These are phyloP conservation scores for Bucco capensis DNA, from an alignment of 2,113 vertebrate genomes.

Conservation along the genomic window DNA sequence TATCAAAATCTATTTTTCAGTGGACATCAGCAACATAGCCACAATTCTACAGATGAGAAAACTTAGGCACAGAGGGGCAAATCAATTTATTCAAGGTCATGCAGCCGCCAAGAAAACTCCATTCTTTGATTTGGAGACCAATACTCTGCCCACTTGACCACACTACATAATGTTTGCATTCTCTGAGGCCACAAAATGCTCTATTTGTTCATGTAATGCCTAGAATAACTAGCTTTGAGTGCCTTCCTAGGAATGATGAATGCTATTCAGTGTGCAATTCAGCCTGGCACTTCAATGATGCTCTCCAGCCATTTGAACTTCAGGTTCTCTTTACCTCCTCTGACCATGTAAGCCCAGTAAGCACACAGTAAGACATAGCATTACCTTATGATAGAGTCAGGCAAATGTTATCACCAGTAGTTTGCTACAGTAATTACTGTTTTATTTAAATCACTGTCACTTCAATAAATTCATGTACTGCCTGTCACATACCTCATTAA, in stretches of 20 bases:
- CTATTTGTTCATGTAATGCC: not conserved
- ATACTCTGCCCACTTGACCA: constrained; percentile 7
- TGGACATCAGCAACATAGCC: not conserved
- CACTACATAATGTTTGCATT: constrained; percentile 34
- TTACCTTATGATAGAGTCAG: not conserved
- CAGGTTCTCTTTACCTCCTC: not conserved
- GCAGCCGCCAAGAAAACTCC: not conserved
- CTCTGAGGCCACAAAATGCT: constrained; percentile 11
- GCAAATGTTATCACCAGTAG: not conserved
- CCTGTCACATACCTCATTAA: not conserved
- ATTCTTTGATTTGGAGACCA: not conserved
- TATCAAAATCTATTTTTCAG: not conserved
- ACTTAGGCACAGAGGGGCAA: not conserved
- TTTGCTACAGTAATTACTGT: not conserved
- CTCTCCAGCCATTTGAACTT: not conserved
- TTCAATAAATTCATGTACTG: not conserved
- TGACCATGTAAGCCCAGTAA: not conserved
- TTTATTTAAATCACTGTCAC: not conserved
- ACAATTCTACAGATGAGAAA: not conserved
- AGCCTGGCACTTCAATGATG: not conserved
- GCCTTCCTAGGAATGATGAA: not conserved
- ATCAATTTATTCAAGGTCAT: constrained; percentile 12
- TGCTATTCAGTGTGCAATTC: not conserved
- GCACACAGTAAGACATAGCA: not conserved
- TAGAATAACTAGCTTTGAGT: not conserved